Evolutionary conservation across 2,888 invertebrate genomes (phyloP), one percentile per base, ranked within the genome.

Genomic region (Acleris laterana): DNA sequence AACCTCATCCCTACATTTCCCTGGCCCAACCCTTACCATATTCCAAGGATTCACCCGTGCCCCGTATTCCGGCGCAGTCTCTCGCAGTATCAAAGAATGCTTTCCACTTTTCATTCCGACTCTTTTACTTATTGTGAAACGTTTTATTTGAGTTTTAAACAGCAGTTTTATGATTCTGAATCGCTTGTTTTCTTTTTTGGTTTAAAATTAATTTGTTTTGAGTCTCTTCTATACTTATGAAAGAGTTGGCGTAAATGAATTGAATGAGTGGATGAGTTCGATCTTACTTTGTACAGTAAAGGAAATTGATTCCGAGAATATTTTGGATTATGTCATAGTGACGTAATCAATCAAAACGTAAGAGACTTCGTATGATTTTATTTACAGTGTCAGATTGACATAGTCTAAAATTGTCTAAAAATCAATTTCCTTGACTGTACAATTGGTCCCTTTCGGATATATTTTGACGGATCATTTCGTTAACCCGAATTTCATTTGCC

Each of bases 141-240:
- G 55, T 56, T 56, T 44, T n/a, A 56, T 56, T 42, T 20, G 56
- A 20, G 38, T 56, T 44, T 56, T 20, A 19, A 19, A 38, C 44
- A 42, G 19, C 13, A 56, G 5, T 44, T 22, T 7, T 44, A n/a
- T 44, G 5, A 38, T 32, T 53, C 19, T 53, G 5, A 53, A 19
- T 5, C n/a, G 46, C 46, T 38, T 32, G 51, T 51, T 28, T 53
- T 5, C 5, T 32, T 28, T 49, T 19, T 19, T 11, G 11, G n/a
- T 7, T 52, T 52, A 1, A 52, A 32, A 17, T 52, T 46, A 46
- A 17, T 9, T 25, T 17, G 32, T 32, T 53, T 13, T 11, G 28
- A n/a, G 7, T 52, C 17, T n/a, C 9, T 16, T 5, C 19, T 19
- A 19, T 49, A 1, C 13, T 20, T 19, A 2, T 49, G 4, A 49